Evolutionary conservation across 1,140 invertebrate species (phyloP).

Genomic region (Daktulosphaira vitifoliae): DNA sequence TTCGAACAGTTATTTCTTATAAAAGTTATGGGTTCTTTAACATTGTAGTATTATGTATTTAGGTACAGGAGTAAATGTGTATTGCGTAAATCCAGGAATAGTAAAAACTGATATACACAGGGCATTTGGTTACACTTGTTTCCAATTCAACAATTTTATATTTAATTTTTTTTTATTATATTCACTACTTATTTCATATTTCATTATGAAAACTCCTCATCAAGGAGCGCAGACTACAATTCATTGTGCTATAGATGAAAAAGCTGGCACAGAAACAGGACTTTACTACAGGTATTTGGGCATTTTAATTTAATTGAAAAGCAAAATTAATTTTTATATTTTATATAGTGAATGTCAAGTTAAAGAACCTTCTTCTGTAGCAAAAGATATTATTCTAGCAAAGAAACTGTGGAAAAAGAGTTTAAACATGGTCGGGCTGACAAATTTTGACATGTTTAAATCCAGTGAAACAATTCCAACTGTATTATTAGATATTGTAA

Average conservation of each 20-base stretch:
- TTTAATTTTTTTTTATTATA: too few relatives aligned
- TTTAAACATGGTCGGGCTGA: slow-evolving; percentile 38
- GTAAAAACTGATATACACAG: slow-evolving; percentile 65
- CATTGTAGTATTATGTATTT: too few relatives aligned
- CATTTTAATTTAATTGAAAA: background rate
- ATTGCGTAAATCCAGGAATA: slow-evolving; percentile 62
- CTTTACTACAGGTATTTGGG: slow-evolving; percentile 51
- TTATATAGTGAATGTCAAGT: slow-evolving; percentile 51
- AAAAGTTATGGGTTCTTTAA: too few relatives aligned
- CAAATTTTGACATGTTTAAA: slow-evolving; percentile 33
- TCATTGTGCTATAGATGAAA: slow-evolving; percentile 64
- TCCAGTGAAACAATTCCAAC: background rate
- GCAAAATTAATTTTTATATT: too few relatives aligned
- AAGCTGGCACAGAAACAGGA: slow-evolving; percentile 54
- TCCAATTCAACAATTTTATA: too few relatives aligned
- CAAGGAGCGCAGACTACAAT: slow-evolving; percentile 72
- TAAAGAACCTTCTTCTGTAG: slow-evolving; percentile 45
- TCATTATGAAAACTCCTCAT: slow-evolving; percentile 52
- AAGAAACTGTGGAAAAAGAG: slow-evolving; percentile 49
- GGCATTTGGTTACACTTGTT: slow-evolving; percentile 43
- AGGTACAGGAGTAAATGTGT: slow-evolving; percentile 52
- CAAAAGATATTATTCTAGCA: slow-evolving; percentile 47
- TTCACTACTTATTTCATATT: too few relatives aligned
- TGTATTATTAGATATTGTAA: background rate
- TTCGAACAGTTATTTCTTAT: too few relatives aligned